Base-by-base conservation (phyloP, 2,888 invertebrate species). In the Agrotis clavis region DNA sequence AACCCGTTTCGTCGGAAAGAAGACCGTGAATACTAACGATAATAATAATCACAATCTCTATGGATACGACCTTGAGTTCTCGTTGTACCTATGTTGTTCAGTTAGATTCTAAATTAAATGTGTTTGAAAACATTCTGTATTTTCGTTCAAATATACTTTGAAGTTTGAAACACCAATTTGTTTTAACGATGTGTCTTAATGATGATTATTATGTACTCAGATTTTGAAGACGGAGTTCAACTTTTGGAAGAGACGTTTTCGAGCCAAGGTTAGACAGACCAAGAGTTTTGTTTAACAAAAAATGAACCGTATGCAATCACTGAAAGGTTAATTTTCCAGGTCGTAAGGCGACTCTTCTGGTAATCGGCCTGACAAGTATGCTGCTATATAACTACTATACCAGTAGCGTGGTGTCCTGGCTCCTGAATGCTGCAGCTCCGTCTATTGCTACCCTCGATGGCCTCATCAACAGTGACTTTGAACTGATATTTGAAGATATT, bases 381-480 rank as follows among this genome's bases (percentile, higher is more conserved):
- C 87, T 97, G 11, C 90, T 97, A 1, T 97, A 97, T 86, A 97
- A 97, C 89, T 97, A 97, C 90, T 97, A 97, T 89, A 97, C 97
- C 0, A 97, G 97, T 70, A 97, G 97, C 81, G 96, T 97, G 56
- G 97, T 97, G 1, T 97, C 97, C 0, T 97, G 97, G 89, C 90
- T 97, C n/a, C 92, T 97, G 57, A 97, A 93, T 70, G 96, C 96
- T 0, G 94, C 95, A 0, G 93, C 96, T 0, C 94, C 94, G 2
- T 94, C 94, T 11, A 91, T 97, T 30, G 91, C 90, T 50, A 92
- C 93, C 30, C 82, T 97, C 18, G 94, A 95, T n/a, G 96, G 95
- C 14, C 93, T 97, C 25, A 93, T 96, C 13, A 90, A 91, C 64
- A 97, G 97, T 77, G 91, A 95, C 76, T 87, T 97, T 16, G 94